Base-by-base conservation (phyloP, 2,888 invertebrate species). In the Xestobium rufovillosum region DNA sequence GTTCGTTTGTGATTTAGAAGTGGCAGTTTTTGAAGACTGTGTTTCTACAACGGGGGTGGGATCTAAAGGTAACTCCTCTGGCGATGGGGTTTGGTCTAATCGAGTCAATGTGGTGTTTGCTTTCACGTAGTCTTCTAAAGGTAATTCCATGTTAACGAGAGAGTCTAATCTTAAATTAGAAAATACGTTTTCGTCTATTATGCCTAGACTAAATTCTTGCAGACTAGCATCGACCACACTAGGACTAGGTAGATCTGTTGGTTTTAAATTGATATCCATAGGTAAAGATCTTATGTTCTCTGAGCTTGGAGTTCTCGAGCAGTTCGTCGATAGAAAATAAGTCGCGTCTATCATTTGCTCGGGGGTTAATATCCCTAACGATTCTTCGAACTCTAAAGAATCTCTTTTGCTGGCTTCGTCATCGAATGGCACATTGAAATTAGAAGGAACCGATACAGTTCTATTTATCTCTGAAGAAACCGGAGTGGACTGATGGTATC, bases 301-400 rank as follows among this genome's bases (percentile, higher is more conserved):
- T 31, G 73, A 72, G 43, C 72, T 72, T 41, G 73, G 73, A 34
- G 73, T 71, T 51, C 72, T 69, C 3, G 51, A 51, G n/a, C 6
- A 19, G n/a, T 43, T 43, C 6, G 50, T 50, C 23, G 34, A 41
- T 17, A 49, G 41, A 36, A 55, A 52, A 27, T 39, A 47, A 45
- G 76, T 70, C 55, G 74, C 74, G 53, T 76, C 76, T 49, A 75
- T 82, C 86, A 90, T 88, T 65, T 89, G 88, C 66, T 88, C 87
- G 0, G 89, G 88, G 6, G 89, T 88, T 43, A 91, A 68, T 52
- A 90, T 89, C 3, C 89, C 89, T 50, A 89, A 69, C 53, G 86
- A 85, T 59, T 90, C 88, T 56, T 88, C 80, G 56, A 76, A 67
- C 49, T 82, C 88, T 51, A 86, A 75, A 2, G 88, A 89, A 59